Conservation (phyloP, 2,888 invertebrate genomes). For the Lithophane leautieri region DNA sequence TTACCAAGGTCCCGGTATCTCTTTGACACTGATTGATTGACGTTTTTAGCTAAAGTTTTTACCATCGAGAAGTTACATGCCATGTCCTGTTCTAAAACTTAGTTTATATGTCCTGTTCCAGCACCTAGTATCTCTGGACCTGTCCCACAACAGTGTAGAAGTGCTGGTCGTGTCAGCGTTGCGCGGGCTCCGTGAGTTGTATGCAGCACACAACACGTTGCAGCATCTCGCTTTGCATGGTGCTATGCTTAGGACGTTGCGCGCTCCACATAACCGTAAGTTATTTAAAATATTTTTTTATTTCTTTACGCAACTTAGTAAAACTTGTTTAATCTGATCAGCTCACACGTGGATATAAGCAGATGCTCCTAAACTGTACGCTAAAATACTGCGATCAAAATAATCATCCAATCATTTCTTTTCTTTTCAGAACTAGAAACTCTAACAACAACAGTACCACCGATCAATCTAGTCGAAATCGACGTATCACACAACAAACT, state of each 20-base stretch:
- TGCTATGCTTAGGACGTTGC: slow-evolving; percentile 93
- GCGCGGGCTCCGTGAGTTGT: slow-evolving; percentile 93
- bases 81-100: not conserved
- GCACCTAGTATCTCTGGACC: slow-evolving; percentile 95
- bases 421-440: slow-evolving; percentile 92
- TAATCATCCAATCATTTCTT: not conserved
- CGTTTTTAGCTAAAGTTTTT: not conserved
- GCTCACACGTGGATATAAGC: not conserved
- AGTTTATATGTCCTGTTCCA: slow-evolving; percentile 78
- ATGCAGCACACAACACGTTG: slow-evolving; percentile 94
- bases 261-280: slow-evolving; percentile 95
- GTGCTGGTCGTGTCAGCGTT: slow-evolving; percentile 95
- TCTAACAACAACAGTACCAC: slow-evolving; percentile 92
- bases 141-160: slow-evolving; percentile 96
- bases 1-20: too few species aligned
- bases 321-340: not conserved
- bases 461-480: slow-evolving; percentile 93
- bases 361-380: not conserved
- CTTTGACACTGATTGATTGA: not conserved
- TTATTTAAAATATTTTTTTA: slow-evolving; percentile 9
- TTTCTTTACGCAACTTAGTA: too few species aligned
- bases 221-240: slow-evolving; percentile 95
- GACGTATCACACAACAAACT: slow-evolving; percentile 95
- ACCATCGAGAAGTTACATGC: not conserved
- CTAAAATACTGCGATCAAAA: not conserved